These are phyloP conservation scores for Halesus radiatus DNA, from an alignment of 1,140 invertebrate genomes.

Conservation along the genomic window DNA sequence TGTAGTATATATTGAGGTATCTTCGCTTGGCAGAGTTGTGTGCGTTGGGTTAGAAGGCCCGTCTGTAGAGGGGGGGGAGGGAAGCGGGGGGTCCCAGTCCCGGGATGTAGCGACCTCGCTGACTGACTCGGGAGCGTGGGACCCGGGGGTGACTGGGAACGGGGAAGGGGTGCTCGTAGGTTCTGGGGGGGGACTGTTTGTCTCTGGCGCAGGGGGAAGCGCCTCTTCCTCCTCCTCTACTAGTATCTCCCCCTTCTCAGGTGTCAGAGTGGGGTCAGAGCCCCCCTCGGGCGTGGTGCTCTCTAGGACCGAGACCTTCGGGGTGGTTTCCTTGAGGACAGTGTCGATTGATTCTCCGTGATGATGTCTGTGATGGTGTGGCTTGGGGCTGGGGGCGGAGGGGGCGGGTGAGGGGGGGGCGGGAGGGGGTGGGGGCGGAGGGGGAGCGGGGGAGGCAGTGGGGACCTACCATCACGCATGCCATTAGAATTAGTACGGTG, in stretches of 20 bases:
- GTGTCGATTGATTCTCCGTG: constrained; percentile 60
- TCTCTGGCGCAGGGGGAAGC: constrained; percentile 22
- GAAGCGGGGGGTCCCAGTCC: too few relatives aligned
- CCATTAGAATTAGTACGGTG: constrained; percentile 55
- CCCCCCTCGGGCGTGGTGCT: constrained; percentile 45
- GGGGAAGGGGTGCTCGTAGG: constrained; percentile 11
- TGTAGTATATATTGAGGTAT: constrained; percentile 63
- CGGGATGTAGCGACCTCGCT: not conserved
- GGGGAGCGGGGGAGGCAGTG: constrained; percentile 39
- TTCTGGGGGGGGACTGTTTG: not conserved
- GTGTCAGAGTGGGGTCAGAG: constrained; percentile 34
- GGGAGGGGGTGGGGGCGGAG: constrained; percentile 54
- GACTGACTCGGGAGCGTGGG: not conserved
- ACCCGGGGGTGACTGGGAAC: constrained; percentile 16
- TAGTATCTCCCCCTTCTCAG: not conserved
- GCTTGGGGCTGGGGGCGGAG: constrained; percentile 27
- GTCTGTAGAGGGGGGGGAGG: constrained; percentile 40
- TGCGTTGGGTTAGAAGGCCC: constrained; percentile 13
- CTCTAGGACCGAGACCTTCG: not conserved
- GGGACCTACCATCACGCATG: constrained; percentile 63
- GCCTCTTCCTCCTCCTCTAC: constrained; percentile 10
- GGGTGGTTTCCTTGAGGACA: constrained; percentile 21
- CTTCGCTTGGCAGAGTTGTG: constrained; percentile 60
- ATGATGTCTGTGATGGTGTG: constrained; percentile 66
- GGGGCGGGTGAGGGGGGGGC: not conserved